phyloP scores from a whole-genome alignment of 2,797 vertebrate species.

The Lophotriccus pileatus region DNA sequence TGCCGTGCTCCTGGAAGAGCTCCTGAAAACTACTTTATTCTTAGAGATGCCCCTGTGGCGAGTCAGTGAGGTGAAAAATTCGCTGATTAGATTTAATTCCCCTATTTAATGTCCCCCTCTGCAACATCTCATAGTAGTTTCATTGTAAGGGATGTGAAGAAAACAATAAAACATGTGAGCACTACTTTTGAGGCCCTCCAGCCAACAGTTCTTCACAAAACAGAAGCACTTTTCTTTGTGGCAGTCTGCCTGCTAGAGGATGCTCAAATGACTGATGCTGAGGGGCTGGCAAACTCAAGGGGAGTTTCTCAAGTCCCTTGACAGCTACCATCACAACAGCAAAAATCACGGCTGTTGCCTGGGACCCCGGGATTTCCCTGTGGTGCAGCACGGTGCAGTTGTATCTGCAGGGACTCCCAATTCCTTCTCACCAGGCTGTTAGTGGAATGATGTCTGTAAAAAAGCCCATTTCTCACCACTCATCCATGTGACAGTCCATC shows the following conservation, averaged over 20 bases:
- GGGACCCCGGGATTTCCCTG: not conserved
- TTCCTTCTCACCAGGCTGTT: not conserved
- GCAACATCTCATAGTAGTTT: not conserved
- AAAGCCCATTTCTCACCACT: not conserved
- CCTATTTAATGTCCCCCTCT: not conserved
- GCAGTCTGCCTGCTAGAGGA: not conserved
- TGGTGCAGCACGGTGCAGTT: accelerated
- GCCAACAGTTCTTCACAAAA: not conserved
- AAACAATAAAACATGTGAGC: not conserved
- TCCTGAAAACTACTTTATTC: not conserved
- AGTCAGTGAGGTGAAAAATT: not conserved
- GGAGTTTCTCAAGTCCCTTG: not conserved
- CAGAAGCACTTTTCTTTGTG: not conserved
- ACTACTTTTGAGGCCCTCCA: not conserved
- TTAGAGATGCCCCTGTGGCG: not conserved
- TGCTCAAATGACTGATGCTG: not conserved
- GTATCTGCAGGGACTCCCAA: not conserved
- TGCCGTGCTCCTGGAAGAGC: not conserved
- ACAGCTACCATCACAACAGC: not conserved
- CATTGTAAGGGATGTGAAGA: not conserved
- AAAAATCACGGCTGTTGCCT: not conserved
- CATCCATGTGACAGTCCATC: not conserved
- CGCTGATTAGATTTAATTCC: not conserved
- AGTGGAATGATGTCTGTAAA: not conserved
- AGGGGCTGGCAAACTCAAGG: not conserved